phyloP scores from a whole-genome alignment of 2,797 vertebrate species.

The Tapera naevia region DNA sequence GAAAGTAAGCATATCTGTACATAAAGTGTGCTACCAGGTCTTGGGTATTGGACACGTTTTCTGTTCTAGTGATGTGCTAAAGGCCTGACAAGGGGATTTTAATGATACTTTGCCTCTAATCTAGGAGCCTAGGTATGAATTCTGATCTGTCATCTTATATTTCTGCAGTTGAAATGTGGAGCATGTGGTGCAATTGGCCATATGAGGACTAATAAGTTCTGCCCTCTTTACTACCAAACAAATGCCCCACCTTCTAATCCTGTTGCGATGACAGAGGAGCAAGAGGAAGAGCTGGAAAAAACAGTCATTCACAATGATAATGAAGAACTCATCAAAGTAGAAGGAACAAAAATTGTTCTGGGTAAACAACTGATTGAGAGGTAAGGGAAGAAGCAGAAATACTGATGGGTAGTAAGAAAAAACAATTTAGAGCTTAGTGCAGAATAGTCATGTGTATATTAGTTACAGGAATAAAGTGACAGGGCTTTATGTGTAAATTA shows the following conservation, averaged over 20 bases:
- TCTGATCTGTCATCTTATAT: background rate
- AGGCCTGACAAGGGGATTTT: background rate
- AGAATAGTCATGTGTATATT: background rate
- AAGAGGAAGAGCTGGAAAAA: slow-evolving; percentile 98
- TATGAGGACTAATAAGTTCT: slow-evolving; percentile 99
- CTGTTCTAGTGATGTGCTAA: background rate
- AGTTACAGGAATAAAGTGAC: background rate
- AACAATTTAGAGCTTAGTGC: background rate
- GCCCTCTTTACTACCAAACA: slow-evolving; percentile 97
- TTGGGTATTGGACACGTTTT: background rate
- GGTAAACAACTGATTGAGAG: slow-evolving; percentile 98
- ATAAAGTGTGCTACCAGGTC: background rate
- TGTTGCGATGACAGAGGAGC: slow-evolving; percentile 99
- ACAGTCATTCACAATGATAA: slow-evolving; percentile 98
- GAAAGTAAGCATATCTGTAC: slow-evolving; percentile 81
- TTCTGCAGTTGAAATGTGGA: slow-evolving; percentile 92
- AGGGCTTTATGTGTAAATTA: background rate
- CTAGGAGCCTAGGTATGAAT: background rate
- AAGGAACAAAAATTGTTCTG: slow-evolving; percentile 97
- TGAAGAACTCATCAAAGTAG: slow-evolving; percentile 98
- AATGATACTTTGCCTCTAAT: background rate
- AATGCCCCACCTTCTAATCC: slow-evolving; percentile 97
- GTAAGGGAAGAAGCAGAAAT: slow-evolving; percentile 69
- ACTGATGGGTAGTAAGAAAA: background rate
- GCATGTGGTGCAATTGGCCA: slow-evolving; percentile 98